Conservation (phyloP, 2,888 invertebrate species). For the Hypena proboscidalis region DNA sequence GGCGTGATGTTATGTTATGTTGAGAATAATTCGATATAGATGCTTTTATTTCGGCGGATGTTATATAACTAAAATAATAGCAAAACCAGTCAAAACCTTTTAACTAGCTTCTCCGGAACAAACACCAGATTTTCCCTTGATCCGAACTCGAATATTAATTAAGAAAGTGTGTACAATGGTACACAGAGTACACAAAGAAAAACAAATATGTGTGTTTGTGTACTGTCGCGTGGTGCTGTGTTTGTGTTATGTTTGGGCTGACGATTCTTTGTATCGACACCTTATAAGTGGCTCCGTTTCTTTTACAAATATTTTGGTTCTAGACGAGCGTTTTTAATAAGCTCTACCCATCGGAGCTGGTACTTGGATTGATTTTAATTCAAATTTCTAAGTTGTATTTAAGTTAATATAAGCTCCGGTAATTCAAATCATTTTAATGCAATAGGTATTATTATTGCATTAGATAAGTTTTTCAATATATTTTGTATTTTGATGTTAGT, state of each 20-base stretch:
- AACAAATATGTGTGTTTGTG: conserved; percentile 32
- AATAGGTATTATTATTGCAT: too few relatives aligned
- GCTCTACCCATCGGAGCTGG: neutral
- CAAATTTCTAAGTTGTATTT: neutral
- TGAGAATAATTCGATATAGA: too few relatives aligned
- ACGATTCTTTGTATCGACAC: conserved; percentile 34
- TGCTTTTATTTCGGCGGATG: too few relatives aligned
- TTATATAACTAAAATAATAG: too few relatives aligned
- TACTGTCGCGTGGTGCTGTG: conserved; percentile 31
- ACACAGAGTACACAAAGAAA: conserved; percentile 12
- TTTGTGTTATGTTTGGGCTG: conserved; percentile 23
- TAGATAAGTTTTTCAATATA: too few relatives aligned
- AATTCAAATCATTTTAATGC: too few relatives aligned
- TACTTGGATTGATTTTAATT: neutral
- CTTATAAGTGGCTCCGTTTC: conserved; percentile 33
- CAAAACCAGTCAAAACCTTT: neutral
- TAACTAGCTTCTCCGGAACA: neutral
- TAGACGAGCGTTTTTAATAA: conserved; percentile 16
- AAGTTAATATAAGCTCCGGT: too few relatives aligned
- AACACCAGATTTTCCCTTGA: conserved; percentile 10
- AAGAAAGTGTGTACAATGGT: conserved; percentile 9
- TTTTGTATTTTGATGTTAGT: too few relatives aligned
- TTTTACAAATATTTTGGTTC: conserved; percentile 24
- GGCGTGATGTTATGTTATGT: too few relatives aligned
- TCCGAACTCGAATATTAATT: conserved; percentile 9